Conservation (phyloP, 1,140 invertebrate species). For the Patella vulgata region DNA sequence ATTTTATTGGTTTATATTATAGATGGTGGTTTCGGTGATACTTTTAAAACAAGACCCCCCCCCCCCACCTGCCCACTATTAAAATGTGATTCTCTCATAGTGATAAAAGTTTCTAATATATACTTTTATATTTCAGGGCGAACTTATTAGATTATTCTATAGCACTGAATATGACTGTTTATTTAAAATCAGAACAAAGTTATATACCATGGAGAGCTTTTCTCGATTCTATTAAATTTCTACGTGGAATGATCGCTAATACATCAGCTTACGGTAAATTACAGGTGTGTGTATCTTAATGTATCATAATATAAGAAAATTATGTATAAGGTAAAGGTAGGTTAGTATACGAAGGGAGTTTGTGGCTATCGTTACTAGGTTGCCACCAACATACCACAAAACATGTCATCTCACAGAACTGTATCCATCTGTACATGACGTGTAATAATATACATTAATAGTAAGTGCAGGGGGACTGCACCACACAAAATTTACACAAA, state of each 20-base stretch:
- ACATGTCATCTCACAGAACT: background rate
- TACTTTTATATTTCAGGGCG: conserved; percentile 71
- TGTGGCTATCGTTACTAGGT: too few species aligned
- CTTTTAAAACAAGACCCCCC: background rate
- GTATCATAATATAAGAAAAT: too few species aligned
- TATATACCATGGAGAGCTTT: conserved; percentile 72
- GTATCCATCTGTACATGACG: too few species aligned
- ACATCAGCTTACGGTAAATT: conserved; percentile 47
- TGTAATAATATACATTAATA: too few species aligned
- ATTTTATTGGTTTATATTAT: background rate
- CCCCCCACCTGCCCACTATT: background rate
- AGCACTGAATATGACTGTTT: conserved; percentile 78
- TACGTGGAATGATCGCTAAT: conserved; percentile 51
- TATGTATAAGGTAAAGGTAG: too few species aligned
- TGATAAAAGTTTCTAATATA: too few species aligned
- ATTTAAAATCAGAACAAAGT: conserved; percentile 79
- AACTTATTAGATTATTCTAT: conserved; percentile 77
- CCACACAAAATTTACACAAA: too few species aligned
- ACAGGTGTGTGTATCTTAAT: conserved; percentile 37
- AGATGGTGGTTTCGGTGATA: background rate
- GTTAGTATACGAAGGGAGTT: too few species aligned
- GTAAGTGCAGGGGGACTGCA: too few species aligned
- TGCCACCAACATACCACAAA: too few species aligned
- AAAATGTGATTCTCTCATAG: background rate
- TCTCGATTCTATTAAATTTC: conserved; percentile 73